Percentiles rank a stretch among this genome's conserved stretches.
Evolutionary conservation across 1,140 invertebrate genomes (phyloP).

Genomic region (Drosophila guanche): DNA sequence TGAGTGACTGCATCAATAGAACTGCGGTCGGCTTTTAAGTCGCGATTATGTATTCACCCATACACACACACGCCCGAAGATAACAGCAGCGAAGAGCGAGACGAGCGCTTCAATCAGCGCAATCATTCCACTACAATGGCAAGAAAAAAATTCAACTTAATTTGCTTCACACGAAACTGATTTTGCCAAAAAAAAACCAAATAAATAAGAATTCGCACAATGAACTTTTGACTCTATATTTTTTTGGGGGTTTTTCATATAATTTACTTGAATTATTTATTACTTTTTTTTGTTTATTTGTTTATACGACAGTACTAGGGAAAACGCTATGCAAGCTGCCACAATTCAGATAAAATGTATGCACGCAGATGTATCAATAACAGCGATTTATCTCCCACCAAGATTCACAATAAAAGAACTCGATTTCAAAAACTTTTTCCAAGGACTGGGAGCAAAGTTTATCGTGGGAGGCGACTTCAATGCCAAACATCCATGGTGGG

Average conservation of each 20-base stretch:
- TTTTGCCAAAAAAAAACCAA: constrained; percentile 23
- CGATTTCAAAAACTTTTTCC: too few species aligned
- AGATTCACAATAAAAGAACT: too few species aligned
- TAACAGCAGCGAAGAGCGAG: constrained; percentile 32
- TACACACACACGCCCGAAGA: constrained; percentile 14
- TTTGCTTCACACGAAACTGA: constrained; percentile 27
- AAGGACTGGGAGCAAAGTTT: too few species aligned
- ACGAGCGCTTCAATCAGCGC: constrained; percentile 34
- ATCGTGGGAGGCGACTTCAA: too few species aligned
- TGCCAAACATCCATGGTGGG: too few species aligned
- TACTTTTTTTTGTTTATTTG: constrained; percentile 12
- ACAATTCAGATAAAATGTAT: too few species aligned
- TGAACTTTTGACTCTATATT: constrained; percentile 13
- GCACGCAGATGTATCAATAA: too few species aligned
- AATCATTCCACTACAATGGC: constrained; percentile 40
- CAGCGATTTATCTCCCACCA: too few species aligned
- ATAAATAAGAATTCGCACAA: neutral
- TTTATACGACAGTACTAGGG: too few species aligned
- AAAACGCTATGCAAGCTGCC: too few species aligned
- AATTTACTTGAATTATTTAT: constrained; percentile 10
- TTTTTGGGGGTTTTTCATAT: constrained; percentile 25
- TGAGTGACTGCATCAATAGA: constrained; percentile 62
- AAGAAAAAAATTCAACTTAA: constrained; percentile 42
- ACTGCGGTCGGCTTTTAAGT: constrained; percentile 64
- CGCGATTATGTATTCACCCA: constrained; percentile 51